These are phyloP conservation scores for Hybos culiciformis DNA, from an alignment of 2,888 invertebrate species.

Conservation along the genomic window DNA sequence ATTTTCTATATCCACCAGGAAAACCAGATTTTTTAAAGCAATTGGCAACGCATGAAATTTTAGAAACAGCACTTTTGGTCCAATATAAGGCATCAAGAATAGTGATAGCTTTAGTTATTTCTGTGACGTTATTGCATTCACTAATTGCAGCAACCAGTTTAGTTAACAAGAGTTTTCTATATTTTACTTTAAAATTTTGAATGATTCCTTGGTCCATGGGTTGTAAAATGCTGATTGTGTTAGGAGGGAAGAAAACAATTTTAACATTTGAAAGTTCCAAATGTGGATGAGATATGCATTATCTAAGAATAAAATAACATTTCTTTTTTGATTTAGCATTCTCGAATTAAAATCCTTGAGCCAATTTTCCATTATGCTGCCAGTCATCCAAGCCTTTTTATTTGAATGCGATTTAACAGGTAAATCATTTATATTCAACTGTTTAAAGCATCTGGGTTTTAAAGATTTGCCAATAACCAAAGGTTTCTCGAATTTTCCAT, in stretches of 20 bases:
- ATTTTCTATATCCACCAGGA: too few species aligned
- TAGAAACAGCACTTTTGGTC: too few species aligned
- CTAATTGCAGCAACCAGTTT: too few species aligned
- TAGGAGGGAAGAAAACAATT: background rate
- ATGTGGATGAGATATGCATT: constrained; percentile 6
- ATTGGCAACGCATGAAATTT: too few species aligned
- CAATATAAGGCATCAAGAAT: too few species aligned
- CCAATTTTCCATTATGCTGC: constrained; percentile 17
- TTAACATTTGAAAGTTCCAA: background rate
- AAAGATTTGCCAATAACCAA: constrained; percentile 16
- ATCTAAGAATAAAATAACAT: constrained; percentile 10
- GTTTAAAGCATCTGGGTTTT: constrained; percentile 13
- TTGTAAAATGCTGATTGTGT: background rate
- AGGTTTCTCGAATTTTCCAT: constrained; percentile 15
- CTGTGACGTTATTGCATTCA: too few species aligned
- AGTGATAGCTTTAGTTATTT: too few species aligned
- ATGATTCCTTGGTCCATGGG: background rate
- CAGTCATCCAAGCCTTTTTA: constrained; percentile 17
- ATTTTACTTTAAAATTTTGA: constrained; percentile 1
- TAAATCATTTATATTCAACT: constrained; percentile 9
- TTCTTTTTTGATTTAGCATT: constrained; percentile 9
- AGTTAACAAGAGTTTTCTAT: too few species aligned
- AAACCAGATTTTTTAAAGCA: too few species aligned
- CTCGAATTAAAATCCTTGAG: constrained; percentile 8
- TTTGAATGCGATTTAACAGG: constrained; percentile 14